Base-by-base conservation (phyloP, 2,113 vertebrate species). In the Pungitius pungitius region DNA sequence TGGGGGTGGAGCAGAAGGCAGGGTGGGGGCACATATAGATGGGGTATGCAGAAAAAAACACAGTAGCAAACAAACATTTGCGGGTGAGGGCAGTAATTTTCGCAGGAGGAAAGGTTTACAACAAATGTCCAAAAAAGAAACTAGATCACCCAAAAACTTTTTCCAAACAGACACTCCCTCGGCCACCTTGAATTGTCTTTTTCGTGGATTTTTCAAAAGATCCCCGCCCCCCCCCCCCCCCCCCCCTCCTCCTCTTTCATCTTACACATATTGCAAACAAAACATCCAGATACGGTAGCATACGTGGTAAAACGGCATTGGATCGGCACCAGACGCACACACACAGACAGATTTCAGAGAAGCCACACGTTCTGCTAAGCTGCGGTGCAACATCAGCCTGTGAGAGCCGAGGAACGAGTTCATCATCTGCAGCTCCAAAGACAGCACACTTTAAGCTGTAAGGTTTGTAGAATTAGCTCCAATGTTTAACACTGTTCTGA, bases 101-200 rank as follows among this genome's bases (percentile, higher is more conserved):
- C 69, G 95, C 93, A 93, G 94, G 77, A 82, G 81, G 69, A 93
- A 92, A 92, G 94, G 80, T 86, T 71, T 95, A 96, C 94, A 95
- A 98, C 97, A 96, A 88, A 96, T 96, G 94, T 96, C 95, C 94
- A 91, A 96, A 89, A 89, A 80, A 82, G 65, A 96, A 93, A 90
- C 85, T 95, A 96, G 92, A 93, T 90, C 77, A 92, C 93, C 94
- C 94, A 94, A 95, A 95, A 95, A 97, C 95, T 94, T 95, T 71
- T 71, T 94, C 94, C 94, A 93, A 97, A 96, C 94, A 93, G 93
- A 95, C 85, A 66, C 89, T 77, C 77, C 76, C 90, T 90, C 68
- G n/a, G 60, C 62, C 57, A 5, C 51, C 78, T 55, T 73, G 49
- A 73, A 78, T 90, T 77, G 75, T 91, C 75, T 77, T 81, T 80